phyloP scores from a whole-genome alignment of 2,888 invertebrate species.

The Drosophila koepferae region DNA sequence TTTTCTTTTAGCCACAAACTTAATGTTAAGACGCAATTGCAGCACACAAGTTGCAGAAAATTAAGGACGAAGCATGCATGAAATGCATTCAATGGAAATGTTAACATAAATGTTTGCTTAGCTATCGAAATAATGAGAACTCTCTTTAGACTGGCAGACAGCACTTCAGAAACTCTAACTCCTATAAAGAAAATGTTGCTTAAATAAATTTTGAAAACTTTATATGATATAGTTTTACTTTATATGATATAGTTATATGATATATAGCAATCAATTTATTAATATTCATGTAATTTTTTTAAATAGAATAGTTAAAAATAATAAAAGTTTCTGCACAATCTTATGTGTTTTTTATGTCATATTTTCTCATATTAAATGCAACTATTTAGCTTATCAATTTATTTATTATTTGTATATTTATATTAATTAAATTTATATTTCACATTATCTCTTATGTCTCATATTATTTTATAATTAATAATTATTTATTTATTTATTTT shows the following conservation, averaged over 20 bases:
- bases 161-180: background rate
- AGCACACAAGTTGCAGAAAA: background rate
- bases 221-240: too few species aligned
- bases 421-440: too few species aligned
- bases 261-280: too few species aligned
- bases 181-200: background rate
- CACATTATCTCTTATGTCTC: background rate
- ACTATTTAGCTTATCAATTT: too few species aligned
- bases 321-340: too few species aligned
- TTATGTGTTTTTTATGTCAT: too few species aligned
- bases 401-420: background rate
- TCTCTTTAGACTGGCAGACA: background rate
- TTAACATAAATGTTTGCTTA: background rate
- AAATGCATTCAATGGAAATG: background rate
- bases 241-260: too few species aligned
- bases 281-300: too few species aligned
- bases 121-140: constrained; percentile 1
- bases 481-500: background rate
- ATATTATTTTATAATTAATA: background rate
- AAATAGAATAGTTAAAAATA: too few species aligned
- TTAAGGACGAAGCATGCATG: background rate
- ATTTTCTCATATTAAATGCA: too few species aligned
- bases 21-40: too few species aligned
- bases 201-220: too few species aligned
- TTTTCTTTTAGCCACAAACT: background rate